Percentiles rank a stretch among this genome's conserved stretches.
Conservation (phyloP, 2,797 vertebrate species). For the Girardinus metallicus region DNA sequence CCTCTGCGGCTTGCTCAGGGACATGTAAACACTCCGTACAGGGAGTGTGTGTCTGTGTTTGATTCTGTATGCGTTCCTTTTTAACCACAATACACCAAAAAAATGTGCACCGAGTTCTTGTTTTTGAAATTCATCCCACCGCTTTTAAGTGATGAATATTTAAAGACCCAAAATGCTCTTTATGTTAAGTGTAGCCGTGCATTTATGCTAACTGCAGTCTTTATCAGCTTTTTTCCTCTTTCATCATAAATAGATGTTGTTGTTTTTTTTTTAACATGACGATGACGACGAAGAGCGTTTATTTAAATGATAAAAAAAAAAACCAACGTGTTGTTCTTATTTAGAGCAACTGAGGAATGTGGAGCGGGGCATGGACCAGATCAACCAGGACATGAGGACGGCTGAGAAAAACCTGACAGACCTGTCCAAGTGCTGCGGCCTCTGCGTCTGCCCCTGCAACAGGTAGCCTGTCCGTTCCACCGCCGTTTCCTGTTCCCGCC, state of each 20-base stretch:
- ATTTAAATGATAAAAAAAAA: background rate
- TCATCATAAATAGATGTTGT: background rate
- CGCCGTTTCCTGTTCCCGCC: background rate
- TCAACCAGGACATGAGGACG: slow-evolving; percentile 96
- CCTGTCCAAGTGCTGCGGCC: slow-evolving; percentile 95
- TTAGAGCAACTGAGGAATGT: slow-evolving; percentile 90
- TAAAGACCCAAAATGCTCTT: background rate
- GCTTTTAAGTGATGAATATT: background rate
- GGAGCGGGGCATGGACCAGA: slow-evolving; percentile 95
- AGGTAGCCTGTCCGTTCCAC: slow-evolving; percentile 78
- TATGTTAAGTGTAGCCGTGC: background rate
- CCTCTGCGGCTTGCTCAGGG: background rate
- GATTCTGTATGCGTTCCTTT: background rate
- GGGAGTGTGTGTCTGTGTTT: background rate
- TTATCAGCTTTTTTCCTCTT: background rate
- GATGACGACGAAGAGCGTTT: background rate
- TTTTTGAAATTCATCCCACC: background rate
- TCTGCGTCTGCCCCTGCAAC: slow-evolving; percentile 96
- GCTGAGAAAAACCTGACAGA: slow-evolving; percentile 96
- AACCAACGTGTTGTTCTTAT: slow-evolving; percentile 24
- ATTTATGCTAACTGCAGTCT: background rate
- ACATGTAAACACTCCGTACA: background rate
- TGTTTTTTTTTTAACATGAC: background rate
- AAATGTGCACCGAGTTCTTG: background rate
- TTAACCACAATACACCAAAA: background rate